phyloP scores from a whole-genome alignment of 2,888 invertebrate genomes.

The Ctenicera cuprea region DNA sequence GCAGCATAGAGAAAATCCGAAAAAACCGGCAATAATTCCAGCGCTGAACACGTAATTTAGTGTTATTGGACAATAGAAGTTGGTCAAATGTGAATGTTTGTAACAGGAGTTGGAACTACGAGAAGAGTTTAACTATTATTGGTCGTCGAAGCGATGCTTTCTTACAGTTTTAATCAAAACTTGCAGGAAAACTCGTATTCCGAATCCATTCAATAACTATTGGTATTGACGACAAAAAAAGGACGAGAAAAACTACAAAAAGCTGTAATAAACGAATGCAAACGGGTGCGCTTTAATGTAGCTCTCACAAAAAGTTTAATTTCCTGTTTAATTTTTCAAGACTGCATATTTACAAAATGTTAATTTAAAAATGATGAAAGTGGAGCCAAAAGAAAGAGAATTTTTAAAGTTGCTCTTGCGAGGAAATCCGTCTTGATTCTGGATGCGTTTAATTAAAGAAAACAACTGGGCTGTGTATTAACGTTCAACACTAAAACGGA shows the following conservation, averaged over 20 bases:
- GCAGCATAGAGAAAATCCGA: constrained; percentile 31
- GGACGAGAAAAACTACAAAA: constrained; percentile 14
- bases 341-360: constrained; percentile 30
- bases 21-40: constrained; percentile 43
- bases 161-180: constrained; percentile 53
- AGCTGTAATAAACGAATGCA: constrained; percentile 15
- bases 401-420: constrained; percentile 6
- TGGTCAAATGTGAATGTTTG: constrained; percentile 53
- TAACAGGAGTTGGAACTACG: constrained; percentile 46
- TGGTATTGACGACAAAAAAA: constrained; percentile 22
- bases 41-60: constrained; percentile 50
- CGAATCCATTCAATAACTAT: constrained; percentile 38
- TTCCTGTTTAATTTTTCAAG: constrained; percentile 37
- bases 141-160: constrained; percentile 50
- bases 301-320: constrained; percentile 29
- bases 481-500: constrained; percentile 1
- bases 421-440: constrained; percentile 23
- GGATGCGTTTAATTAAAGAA: constrained; percentile 37
- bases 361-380: constrained; percentile 15
- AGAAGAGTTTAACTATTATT: constrained; percentile 49
- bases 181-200: constrained; percentile 38
- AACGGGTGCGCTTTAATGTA: constrained; percentile 8
- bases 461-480: constrained; percentile 21
- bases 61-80: constrained; percentile 54
- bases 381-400: neutral